phyloP scores from a whole-genome alignment of 1,140 invertebrate species.

The Euura saliciscinereae region DNA sequence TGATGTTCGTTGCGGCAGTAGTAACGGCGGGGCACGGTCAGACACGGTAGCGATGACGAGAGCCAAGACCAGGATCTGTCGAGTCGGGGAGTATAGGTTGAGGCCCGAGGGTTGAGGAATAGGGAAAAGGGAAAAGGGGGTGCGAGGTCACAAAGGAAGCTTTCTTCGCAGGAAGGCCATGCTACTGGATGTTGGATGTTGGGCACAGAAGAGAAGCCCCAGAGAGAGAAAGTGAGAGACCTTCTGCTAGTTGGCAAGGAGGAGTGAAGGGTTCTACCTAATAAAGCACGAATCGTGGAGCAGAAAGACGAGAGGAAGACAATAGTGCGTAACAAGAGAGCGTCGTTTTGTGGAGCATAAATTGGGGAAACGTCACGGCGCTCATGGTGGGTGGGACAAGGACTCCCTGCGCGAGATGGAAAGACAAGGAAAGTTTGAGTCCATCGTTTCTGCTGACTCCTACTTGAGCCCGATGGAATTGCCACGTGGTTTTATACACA shows the following conservation, averaged over 20 bases:
- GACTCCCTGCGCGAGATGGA: background rate
- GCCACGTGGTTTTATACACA: background rate
- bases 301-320: conserved; percentile 30
- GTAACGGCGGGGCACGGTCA: background rate
- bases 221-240: background rate
- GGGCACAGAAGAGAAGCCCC: background rate
- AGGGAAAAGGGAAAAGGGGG: background rate
- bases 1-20: conserved; percentile 20
- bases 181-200: background rate
- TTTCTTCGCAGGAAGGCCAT: background rate
- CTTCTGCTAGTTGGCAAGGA: background rate
- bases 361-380: conserved; percentile 3
- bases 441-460: background rate
- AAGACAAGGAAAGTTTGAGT: conserved; percentile 1
- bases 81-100: conserved; percentile 26
- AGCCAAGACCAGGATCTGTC: background rate
- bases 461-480: background rate
- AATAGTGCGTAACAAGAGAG: conserved; percentile 49
- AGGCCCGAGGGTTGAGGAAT: conserved; percentile 11
- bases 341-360: conserved; percentile 30
- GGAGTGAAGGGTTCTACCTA: conserved; percentile 6
- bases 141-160: background rate
- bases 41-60: conserved; percentile 6
- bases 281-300: conserved; percentile 13
- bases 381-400: too few relatives aligned